Conservation (phyloP, 2,113 vertebrate species). For the Mormyrus lacerda region DNA sequence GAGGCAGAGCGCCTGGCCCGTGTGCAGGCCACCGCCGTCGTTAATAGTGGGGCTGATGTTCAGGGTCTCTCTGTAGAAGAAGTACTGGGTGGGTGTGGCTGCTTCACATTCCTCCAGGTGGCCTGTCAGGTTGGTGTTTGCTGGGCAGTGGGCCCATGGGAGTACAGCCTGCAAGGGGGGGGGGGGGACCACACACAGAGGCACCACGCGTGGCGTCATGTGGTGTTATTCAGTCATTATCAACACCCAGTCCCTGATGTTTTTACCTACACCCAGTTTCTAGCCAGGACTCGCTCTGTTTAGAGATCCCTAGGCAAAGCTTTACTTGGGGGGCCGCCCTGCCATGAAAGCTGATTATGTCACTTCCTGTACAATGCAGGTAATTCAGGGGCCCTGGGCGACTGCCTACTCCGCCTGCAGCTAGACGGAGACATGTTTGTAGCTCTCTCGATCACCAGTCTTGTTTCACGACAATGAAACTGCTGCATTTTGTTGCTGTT, state of each 20-base stretch:
- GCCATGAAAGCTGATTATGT: not conserved
- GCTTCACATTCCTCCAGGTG: conserved; percentile 73
- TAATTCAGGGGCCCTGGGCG: not conserved
- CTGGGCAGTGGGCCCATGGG: conserved; percentile 79
- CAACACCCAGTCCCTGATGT: not conserved
- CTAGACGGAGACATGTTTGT: not conserved
- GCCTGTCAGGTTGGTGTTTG: conserved; percentile 68
- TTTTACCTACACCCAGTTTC: not conserved
- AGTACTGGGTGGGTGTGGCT: conserved; percentile 81
- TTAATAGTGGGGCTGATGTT: conserved; percentile 78
- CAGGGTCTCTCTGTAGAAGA: conserved; percentile 87
- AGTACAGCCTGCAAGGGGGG: conserved; percentile 61
- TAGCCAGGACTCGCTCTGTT: not conserved
- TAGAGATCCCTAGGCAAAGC: not conserved
- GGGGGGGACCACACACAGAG: not conserved
- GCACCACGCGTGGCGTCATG: not conserved
- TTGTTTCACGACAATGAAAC: not conserved
- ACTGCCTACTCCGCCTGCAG: not conserved
- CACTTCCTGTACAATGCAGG: not conserved
- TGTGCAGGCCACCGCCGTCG: conserved; percentile 65
- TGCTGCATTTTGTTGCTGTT: not conserved
- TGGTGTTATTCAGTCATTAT: not conserved
- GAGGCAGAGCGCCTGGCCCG: conserved; percentile 72
- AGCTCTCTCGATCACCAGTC: not conserved
- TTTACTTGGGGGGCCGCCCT: not conserved